Evolutionary conservation across 2,888 invertebrate genomes (phyloP).

Genomic region (Pterostichus madidus): DNA sequence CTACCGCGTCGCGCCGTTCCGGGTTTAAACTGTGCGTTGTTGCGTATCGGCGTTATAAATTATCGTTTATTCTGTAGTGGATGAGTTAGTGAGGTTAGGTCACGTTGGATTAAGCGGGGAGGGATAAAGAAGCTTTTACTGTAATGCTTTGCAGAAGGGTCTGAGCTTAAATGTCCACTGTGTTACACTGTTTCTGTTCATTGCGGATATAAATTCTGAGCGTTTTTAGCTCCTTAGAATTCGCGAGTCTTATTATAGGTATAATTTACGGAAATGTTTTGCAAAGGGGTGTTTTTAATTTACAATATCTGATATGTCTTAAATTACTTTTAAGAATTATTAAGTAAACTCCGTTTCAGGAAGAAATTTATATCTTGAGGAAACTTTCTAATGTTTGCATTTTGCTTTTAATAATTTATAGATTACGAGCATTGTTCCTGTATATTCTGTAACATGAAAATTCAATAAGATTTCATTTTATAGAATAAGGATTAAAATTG

Average conservation of each 20-base stretch:
- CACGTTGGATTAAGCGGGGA: conserved; percentile 50
- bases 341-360: too few relatives aligned
- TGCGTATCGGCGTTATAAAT: conserved; percentile 54
- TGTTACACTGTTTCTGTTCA: conserved; percentile 24
- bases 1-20: conserved; percentile 1
- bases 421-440: too few relatives aligned
- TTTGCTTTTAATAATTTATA: too few relatives aligned
- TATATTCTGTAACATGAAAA: too few relatives aligned
- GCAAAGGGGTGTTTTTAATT: conserved; percentile 1
- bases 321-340: too few relatives aligned
- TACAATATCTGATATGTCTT: not conserved
- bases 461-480: too few relatives aligned
- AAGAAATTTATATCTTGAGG: too few relatives aligned
- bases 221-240: conserved; percentile 47
- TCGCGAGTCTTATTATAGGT: conserved; percentile 16
- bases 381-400: too few relatives aligned
- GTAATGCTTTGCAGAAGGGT: conserved; percentile 52
- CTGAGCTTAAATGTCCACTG: conserved; percentile 57
- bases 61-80: conserved; percentile 49
- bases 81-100: conserved; percentile 56
- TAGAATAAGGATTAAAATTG: too few relatives aligned
- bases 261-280: conserved; percentile 10
- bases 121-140: conserved; percentile 56
- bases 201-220: conserved; percentile 35
- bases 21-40: conserved; percentile 53